phyloP scores from a whole-genome alignment of 2,113 vertebrate genomes.

The Tupaia tana region DNA sequence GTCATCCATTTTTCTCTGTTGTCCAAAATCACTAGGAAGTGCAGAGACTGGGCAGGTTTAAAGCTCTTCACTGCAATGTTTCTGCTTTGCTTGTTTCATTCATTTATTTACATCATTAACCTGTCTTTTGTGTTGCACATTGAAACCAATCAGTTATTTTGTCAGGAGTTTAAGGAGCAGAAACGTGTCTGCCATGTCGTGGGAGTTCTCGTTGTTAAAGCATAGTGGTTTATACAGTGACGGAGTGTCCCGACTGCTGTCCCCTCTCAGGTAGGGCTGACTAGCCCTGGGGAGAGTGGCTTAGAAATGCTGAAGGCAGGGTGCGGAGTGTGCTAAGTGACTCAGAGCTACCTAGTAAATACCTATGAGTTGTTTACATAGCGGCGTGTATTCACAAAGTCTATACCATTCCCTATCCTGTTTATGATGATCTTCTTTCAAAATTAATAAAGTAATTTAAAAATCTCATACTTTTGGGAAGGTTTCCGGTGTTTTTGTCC shows the following conservation, averaged over 20 bases:
- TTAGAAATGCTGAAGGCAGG: background rate
- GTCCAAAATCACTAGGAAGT: constrained; percentile 11
- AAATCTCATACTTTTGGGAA: background rate
- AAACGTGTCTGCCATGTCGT: background rate
- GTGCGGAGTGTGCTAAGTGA: background rate
- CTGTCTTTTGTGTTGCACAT: background rate
- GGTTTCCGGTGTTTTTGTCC: background rate
- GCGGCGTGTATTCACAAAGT: background rate
- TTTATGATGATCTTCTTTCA: constrained; percentile 29
- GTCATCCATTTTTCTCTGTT: constrained; percentile 30
- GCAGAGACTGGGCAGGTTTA: background rate
- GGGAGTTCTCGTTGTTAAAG: background rate
- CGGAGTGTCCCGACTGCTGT: background rate
- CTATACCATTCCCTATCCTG: background rate
- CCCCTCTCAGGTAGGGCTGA: background rate
- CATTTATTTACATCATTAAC: background rate
- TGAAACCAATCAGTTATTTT: background rate
- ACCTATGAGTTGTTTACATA: background rate
- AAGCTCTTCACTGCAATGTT: background rate
- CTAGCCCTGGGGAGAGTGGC: background rate
- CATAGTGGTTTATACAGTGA: background rate
- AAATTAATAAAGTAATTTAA: constrained; percentile 30
- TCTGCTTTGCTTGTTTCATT: background rate
- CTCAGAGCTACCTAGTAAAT: background rate
- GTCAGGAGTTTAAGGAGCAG: constrained; percentile 15